Percentiles rank a stretch among this genome's conserved stretches.
Conservation (phyloP, 1,140 invertebrate species). For the Cherax quadricarinatus region DNA sequence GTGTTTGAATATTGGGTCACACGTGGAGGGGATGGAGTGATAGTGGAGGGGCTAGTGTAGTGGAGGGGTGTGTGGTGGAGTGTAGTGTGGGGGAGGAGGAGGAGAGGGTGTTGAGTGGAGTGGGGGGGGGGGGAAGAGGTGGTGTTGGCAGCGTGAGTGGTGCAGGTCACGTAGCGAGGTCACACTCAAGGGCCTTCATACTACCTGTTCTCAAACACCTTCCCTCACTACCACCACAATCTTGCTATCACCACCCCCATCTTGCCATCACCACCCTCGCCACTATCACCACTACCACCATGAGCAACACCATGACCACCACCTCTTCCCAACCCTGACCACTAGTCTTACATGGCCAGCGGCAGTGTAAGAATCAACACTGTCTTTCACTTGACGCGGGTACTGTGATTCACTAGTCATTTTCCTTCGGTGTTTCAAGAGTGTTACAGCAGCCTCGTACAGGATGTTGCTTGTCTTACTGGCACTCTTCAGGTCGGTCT, state of each 20-base stretch:
- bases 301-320: neutral
- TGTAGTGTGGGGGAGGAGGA: neutral
- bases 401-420: too few relatives aligned
- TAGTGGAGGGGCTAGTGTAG: neutral
- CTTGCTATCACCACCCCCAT: neutral
- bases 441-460: too few relatives aligned
- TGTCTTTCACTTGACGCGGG: too few relatives aligned
- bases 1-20: too few relatives aligned
- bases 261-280: neutral
- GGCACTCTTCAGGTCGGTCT: too few relatives aligned
- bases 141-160: slow-evolving; percentile 12
- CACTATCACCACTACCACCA: neutral
- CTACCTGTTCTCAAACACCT: neutral
- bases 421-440: too few relatives aligned
- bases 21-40: too few relatives aligned
- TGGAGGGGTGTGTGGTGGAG: neutral
- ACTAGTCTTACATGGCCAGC: too few relatives aligned
- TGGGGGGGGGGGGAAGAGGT: neutral
- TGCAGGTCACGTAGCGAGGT: slow-evolving; percentile 32
- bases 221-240: neutral
- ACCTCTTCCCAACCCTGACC: neutral
- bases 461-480: too few relatives aligned
- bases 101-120: neutral
- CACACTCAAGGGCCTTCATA: slow-evolving; percentile 31
- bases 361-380: too few relatives aligned